These are phyloP conservation scores for Schrankia costaestrigalis DNA, from an alignment of 2,888 invertebrate genomes.

Conservation along the genomic window DNA sequence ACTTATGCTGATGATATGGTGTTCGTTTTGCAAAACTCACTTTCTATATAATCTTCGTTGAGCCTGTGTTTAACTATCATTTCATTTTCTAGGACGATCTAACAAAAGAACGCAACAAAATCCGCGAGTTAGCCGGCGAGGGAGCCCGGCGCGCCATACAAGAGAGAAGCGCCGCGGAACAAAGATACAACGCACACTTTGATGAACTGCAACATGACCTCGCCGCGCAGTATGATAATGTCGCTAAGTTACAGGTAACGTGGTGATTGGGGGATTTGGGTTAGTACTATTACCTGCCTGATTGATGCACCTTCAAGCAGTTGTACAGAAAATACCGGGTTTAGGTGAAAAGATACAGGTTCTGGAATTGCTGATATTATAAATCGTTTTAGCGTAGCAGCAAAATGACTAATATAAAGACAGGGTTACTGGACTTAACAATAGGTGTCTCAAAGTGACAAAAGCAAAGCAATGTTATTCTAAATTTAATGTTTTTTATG, in stretches of 20 bases:
- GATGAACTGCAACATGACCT: slow-evolving; percentile 90
- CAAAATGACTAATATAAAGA: background rate
- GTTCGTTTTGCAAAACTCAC: background rate
- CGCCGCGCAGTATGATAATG: slow-evolving; percentile 89
- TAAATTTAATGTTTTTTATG: no score
- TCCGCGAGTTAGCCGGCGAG: slow-evolving; percentile 88
- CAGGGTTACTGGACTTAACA: background rate
- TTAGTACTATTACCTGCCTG: background rate
- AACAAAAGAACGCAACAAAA: slow-evolving; percentile 86
- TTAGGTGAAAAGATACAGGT: no score
- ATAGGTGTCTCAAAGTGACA: background rate
- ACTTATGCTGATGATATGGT: no score
- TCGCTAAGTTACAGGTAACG: slow-evolving; percentile 85
- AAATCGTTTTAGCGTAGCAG: no score
- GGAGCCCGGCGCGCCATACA: slow-evolving; percentile 86
- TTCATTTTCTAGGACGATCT: slow-evolving; percentile 83
- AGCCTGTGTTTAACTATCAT: background rate
- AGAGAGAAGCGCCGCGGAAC: slow-evolving; percentile 86
- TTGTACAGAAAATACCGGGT: no score
- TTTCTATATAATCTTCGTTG: background rate
- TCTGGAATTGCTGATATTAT: no score
- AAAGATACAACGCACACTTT: slow-evolving; percentile 86
- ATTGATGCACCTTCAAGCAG: no score
- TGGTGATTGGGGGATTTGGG: background rate
- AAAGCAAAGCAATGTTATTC: background rate